Evolutionary conservation across 1,140 invertebrate genomes (phyloP).

Genomic region (Trigoniulus corallinus): DNA sequence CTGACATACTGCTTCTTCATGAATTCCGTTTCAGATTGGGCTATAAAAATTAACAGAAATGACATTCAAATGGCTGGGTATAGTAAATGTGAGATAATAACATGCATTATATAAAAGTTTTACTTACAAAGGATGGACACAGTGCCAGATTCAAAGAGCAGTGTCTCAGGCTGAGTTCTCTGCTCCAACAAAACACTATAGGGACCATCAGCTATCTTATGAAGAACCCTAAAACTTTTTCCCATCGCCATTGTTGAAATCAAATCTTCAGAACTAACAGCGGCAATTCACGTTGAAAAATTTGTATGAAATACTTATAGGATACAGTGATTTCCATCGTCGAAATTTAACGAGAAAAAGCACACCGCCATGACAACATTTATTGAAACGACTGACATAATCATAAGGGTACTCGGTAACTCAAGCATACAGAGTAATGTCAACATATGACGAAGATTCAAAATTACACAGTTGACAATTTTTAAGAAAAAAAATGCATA

Average conservation of each 20-base stretch:
- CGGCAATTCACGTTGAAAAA: no score
- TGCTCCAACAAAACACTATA: constrained; percentile 80
- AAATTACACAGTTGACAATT: no score
- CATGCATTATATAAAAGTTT: not conserved
- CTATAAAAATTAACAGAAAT: constrained; percentile 23
- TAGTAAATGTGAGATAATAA: not conserved
- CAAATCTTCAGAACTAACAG: no score
- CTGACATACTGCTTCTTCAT: constrained; percentile 74
- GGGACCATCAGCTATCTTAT: constrained; percentile 67
- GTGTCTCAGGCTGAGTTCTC: constrained; percentile 61
- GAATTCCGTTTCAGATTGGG: constrained; percentile 65
- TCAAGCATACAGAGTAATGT: no score
- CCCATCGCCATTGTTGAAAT: constrained; percentile 80
- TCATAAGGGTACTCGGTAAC: no score
- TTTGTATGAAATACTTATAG: no score
- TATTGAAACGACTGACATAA: no score
- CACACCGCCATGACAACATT: no score
- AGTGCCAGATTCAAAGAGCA: constrained; percentile 79
- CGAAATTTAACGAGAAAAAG: no score
- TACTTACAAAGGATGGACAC: constrained; percentile 63
- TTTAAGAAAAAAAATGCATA: no score
- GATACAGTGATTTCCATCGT: no score
- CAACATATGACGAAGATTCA: no score
- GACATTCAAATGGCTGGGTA: not conserved
- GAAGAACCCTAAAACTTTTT: constrained; percentile 74